Base-by-base conservation (phyloP, 1,140 invertebrate genomes). In the Sipha flava region DNA sequence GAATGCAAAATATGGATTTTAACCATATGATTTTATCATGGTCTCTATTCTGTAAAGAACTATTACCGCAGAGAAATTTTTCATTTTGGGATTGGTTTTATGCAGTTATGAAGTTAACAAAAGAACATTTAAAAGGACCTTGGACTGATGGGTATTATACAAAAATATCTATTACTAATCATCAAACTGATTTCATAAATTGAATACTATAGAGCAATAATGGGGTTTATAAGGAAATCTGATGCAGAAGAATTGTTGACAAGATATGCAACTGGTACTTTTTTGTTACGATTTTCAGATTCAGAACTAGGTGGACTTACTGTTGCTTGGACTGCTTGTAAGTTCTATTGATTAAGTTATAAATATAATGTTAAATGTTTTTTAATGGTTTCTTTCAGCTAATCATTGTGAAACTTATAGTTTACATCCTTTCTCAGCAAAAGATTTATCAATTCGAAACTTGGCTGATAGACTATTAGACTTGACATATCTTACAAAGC, bases 51-150 rank as follows among this genome's bases (percentile, higher is more conserved):
- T 96, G 93, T 84, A 96, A 98, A 87, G 96, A 98, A 85, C 93
- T 95, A 0, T 86, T 98, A 37, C 92, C 92, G 1, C 95, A 96
- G 64, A 87, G 96, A 79, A 94, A 91, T 83, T 98, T 98, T 84
- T 98, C 96, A 0, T 98, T 98, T 87, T 99, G 96, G 96, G 96
- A 98, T 87, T 98, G 96, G 96, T 98, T 98, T 87, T 98, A 97
- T 87, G 93, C 94, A 62, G 93, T 98, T 0, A 95, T 97, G 90
- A 98, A 98, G 87, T 88, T 99, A 26, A 98, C 96, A 1, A 90
- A 94, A 83, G 96, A 98, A 85, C 96, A 98, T 86, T 86, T 98
- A 62, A 87, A 94, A 79, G 90, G 90, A 52, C 92, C 94, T 2
- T 98, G 96, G 97, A 91, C 92, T 73, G 95, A 97, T 84, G 92